Conservation (phyloP, 2,797 vertebrate species). For the Betta splendens region DNA sequence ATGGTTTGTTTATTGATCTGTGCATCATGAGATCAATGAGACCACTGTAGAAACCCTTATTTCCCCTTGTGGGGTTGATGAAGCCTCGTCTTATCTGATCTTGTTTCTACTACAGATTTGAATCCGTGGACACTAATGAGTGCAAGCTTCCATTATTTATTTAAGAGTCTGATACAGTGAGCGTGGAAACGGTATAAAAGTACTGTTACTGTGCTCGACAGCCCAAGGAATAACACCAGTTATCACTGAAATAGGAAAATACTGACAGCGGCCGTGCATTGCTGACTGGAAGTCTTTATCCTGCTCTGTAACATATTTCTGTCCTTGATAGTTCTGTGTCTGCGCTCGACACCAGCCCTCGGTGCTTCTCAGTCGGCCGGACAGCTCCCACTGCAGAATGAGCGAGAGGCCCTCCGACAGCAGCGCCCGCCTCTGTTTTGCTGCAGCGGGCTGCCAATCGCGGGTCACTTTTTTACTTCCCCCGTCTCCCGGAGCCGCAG, state of each 20-base stretch:
- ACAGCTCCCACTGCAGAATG: conserved; percentile 28
- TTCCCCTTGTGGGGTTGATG: too few species aligned
- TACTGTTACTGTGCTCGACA: neutral
- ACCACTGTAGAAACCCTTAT: too few species aligned
- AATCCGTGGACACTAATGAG: neutral
- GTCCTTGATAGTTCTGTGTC: conserved; percentile 30
- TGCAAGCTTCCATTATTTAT: neutral
- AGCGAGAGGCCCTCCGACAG: conserved; percentile 23
- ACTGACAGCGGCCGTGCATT: conserved; percentile 20
- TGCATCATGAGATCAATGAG: too few species aligned
- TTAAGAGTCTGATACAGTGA: neutral
- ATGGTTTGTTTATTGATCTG: too few species aligned
- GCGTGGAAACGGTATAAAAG: too few species aligned
- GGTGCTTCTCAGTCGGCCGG: conserved; percentile 27
- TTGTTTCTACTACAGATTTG: neutral
- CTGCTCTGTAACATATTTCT: conserved; percentile 34
- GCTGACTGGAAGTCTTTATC: conserved; percentile 18
- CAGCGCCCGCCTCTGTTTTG: conserved; percentile 31
- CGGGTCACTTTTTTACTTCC: conserved; percentile 22
- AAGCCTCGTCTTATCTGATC: too few species aligned
- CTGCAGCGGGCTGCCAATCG: conserved; percentile 13
- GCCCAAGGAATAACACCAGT: too few species aligned
- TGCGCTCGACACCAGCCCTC: conserved; percentile 10
- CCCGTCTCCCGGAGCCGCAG: neutral
- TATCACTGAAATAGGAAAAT: neutral